Percentiles rank a stretch among this genome's conserved stretches.
Evolutionary conservation across 2,797 vertebrate genomes (phyloP).

Genomic region (Phyllotis vaccarum): DNA sequence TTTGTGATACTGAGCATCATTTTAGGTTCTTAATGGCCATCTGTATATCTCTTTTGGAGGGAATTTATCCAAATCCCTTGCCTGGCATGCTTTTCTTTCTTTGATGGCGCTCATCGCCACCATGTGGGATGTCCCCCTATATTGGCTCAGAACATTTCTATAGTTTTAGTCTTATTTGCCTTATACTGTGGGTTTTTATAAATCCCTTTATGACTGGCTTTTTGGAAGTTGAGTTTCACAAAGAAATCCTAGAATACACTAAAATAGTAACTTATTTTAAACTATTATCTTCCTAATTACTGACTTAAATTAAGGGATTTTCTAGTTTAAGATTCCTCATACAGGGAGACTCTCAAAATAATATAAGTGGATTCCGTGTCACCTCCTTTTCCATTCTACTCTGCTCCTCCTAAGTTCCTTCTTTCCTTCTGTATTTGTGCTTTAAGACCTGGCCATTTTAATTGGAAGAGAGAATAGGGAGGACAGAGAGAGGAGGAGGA

Average conservation of each 20-base stretch:
- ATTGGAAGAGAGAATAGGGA: not conserved
- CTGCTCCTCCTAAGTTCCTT: not conserved
- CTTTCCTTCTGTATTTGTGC: not conserved
- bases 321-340: not conserved
- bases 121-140: not conserved
- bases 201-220: not conserved
- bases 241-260: not conserved
- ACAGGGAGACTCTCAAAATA: not conserved
- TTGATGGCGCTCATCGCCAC: not conserved
- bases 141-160: not conserved
- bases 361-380: not conserved
- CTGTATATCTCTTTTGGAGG: slow-evolving; percentile 3
- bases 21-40: not conserved
- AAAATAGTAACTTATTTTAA: slow-evolving; percentile 10
- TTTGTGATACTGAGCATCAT: slow-evolving; percentile 12
- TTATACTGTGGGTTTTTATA: not conserved
- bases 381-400: not conserved
- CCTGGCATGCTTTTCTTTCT: not conserved
- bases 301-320: not conserved
- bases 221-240: not conserved
- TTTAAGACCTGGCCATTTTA: slow-evolving; percentile 1
- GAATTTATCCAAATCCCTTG: not conserved
- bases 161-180: not conserved
- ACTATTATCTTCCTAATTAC: not conserved
- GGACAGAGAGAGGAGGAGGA: too few relatives aligned